A percentile compares a stretch with the other conserved stretches of the same genome.
These are phyloP conservation scores for Trematomus bernacchii DNA, from an alignment of 2,797 vertebrate genomes.

Conservation along the genomic window DNA sequence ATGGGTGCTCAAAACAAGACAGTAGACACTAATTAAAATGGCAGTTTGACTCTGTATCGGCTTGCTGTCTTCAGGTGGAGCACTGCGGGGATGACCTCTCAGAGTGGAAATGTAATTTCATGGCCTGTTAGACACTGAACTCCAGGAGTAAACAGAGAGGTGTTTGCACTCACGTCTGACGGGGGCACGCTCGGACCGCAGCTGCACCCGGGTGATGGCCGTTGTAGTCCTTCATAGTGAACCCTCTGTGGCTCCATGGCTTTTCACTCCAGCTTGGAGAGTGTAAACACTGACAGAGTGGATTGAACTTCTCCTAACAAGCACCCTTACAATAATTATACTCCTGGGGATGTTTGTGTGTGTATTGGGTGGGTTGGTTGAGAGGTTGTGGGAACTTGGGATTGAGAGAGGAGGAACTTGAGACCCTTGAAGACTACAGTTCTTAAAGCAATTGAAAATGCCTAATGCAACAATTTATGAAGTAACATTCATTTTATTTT, in stretches of 20 bases:
- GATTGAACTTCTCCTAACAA: conserved; percentile 59
- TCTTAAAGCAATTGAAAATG: conserved; percentile 36
- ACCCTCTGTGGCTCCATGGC: conserved; percentile 51
- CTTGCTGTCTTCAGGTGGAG: conserved; percentile 68
- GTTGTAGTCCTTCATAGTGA: conserved; percentile 35
- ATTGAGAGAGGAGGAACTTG: neutral
- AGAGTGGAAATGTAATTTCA: conserved; percentile 83
- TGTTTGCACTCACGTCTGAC: conserved; percentile 52
- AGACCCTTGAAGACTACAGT: conserved; percentile 18
- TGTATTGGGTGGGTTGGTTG: neutral
- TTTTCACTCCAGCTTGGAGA: conserved; percentile 52
- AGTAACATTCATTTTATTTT: conserved; percentile 35
- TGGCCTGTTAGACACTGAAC: conserved; percentile 79
- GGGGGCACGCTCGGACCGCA: conserved; percentile 43
- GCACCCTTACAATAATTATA: conserved; percentile 48
- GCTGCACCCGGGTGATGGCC: conserved; percentile 20
- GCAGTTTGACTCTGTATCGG: conserved; percentile 69
- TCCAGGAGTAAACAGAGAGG: conserved; percentile 72
- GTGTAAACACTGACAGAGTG: conserved; percentile 65
- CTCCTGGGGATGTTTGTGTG: conserved; percentile 8
- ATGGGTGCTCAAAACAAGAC: no score
- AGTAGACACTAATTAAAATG: conserved; percentile 75
- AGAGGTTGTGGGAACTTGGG: neutral
- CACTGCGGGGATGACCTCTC: conserved; percentile 67
- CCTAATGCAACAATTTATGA: conserved; percentile 37